Conservation (phyloP, 1,140 invertebrate species). For the Bombus cullumanus region DNA sequence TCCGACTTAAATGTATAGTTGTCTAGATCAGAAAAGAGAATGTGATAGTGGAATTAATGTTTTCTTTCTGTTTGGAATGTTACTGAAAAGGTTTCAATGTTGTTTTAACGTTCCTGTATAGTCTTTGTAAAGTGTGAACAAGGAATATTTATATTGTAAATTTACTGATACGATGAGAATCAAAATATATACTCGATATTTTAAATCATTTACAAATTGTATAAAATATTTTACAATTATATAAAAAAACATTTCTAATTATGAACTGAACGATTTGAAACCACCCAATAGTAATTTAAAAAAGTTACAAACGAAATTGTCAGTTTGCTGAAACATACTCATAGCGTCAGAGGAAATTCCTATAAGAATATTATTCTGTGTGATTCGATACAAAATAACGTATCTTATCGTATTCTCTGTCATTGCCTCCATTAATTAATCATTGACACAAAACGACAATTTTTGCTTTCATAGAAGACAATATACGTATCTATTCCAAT, state of each 20-base stretch:
- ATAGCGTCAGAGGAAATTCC: neutral
- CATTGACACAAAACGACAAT: neutral
- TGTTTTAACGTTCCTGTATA: neutral
- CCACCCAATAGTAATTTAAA: fast-evolving
- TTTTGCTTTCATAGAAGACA: neutral
- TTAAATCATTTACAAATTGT: neutral
- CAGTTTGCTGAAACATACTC: too few relatives aligned
- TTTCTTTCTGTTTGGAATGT: neutral
- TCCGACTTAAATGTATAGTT: conserved; percentile 22
- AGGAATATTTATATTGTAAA: too few relatives aligned
- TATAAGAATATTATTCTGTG: neutral
- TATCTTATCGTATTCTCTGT: neutral
- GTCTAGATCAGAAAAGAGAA: neutral
- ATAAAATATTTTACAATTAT: too few relatives aligned
- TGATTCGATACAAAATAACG: too few relatives aligned
- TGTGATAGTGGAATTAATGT: neutral
- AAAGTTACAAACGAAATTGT: too few relatives aligned
- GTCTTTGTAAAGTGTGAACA: too few relatives aligned
- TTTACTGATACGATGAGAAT: too few relatives aligned
- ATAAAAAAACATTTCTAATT: too few relatives aligned
- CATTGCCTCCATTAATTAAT: too few relatives aligned
- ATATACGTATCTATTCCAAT: neutral
- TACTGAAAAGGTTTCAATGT: neutral
- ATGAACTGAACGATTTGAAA: fast-evolving
- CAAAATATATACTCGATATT: too few relatives aligned